Evolutionary conservation across 2,113 vertebrate species (phyloP), one percentile per base, ranked within the genome.

Genomic region (Motacilla alba): DNA sequence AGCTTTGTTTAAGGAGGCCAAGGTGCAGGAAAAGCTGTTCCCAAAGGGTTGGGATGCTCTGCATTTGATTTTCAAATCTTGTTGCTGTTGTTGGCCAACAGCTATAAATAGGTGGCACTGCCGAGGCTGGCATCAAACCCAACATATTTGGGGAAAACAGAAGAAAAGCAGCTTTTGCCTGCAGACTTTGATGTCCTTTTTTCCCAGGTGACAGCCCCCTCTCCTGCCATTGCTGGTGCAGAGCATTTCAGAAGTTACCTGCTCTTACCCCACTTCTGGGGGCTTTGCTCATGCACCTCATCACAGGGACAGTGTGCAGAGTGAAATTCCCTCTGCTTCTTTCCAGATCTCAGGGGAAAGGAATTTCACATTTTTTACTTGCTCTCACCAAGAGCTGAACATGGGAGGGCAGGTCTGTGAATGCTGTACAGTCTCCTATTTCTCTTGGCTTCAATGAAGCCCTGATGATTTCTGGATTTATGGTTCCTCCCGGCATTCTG

Each of bases 71-170:
- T 79, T 72, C 69, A 60, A 52, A 33, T 52, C 20, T 49, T 70
- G 6, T 4, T 58, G 2, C 26, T 37, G 11, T 46, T 0, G 0
- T 24, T 63, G 81, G 43, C 52, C 77, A 78, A 30, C 69, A 75
- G 19, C 52, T 89, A 16, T 26, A 90, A 70, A 13, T 47, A 81
- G 50, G 30, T 56, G 58, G 41, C 74, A 55, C 53, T 88, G 72
- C 79, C 82, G 76, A 90, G 35, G 31, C 0, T 87, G 82, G 17
- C 58, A 66, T 41, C 16, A 72, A 60, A 87, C 21, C 1, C 35
- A 30, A 13, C 4, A 4, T 26, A 8, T 37, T 27, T 21, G 52
- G 75, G 49, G 83, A 35, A 76, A 82, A n/a, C 7, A 30, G 66
- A 78, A 67, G 77, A 72, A 91, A 79, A 50, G 27, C 35, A 47